Evolutionary conservation across 2,888 invertebrate genomes (phyloP).

Genomic region (Drosophila macrothrix): DNA sequence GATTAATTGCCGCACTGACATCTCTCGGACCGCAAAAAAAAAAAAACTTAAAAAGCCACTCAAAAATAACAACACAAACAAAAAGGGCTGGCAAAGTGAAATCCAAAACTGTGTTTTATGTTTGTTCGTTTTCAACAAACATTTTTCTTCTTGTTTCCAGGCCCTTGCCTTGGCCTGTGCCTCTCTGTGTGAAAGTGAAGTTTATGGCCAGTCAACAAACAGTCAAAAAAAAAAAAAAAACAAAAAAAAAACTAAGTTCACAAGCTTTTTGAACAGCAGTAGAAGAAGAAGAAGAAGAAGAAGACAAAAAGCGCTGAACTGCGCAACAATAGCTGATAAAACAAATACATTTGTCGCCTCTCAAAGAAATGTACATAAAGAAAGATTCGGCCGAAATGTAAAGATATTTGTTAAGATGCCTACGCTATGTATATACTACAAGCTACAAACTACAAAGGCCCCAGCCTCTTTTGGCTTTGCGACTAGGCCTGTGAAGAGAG

Average conservation of each 20-base stretch:
- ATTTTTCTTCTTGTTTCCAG: constrained; percentile 64
- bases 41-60: constrained; percentile 61
- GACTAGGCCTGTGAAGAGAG: constrained; percentile 12
- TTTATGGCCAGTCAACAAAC: constrained; percentile 50
- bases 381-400: constrained; percentile 69
- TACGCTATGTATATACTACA: constrained; percentile 48
- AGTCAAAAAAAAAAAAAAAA: constrained; percentile 8
- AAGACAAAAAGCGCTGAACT: constrained; percentile 29
- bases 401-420: constrained; percentile 70
- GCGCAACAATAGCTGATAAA: constrained; percentile 76
- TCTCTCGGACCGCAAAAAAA: constrained; percentile 71
- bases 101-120: constrained; percentile 69
- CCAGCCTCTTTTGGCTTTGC: constrained; percentile 3
- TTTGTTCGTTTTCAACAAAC: constrained; percentile 76
- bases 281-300: constrained; percentile 8
- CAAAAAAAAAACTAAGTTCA: constrained; percentile 48
- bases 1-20: constrained; percentile 78
- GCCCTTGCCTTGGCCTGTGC: constrained; percentile 28
- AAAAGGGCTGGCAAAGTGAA: constrained; percentile 55
- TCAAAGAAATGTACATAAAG: constrained; percentile 64
- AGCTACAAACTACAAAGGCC: constrained; percentile 40
- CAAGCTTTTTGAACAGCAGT: constrained; percentile 58
- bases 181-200: constrained; percentile 73
- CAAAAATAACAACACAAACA: constrained; percentile 20
- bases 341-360: constrained; percentile 79